Evolutionary conservation across 2,888 invertebrate species (phyloP).

Genomic region (Incurvaria masculella): DNA sequence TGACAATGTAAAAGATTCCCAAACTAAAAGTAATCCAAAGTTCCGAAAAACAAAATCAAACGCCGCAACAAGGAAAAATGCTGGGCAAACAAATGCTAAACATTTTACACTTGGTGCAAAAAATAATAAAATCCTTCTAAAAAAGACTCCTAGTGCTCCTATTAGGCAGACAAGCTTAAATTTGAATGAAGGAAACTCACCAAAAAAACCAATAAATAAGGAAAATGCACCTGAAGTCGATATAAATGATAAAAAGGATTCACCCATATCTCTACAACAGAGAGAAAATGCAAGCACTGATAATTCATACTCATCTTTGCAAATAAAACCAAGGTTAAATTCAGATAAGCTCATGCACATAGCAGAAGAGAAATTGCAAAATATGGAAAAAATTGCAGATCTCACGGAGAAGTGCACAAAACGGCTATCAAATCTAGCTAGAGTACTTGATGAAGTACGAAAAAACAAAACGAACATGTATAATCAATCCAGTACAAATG

Average conservation of each 20-base stretch:
- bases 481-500: conserved; percentile 36
- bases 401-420: conserved; percentile 47
- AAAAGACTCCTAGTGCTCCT: background rate
- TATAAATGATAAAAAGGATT: background rate
- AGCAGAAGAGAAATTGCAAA: conserved; percentile 43
- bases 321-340: background rate
- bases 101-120: background rate
- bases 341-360: conserved; percentile 30
- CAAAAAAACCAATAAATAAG: background rate
- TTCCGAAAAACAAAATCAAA: background rate
- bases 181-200: background rate
- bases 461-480: conserved; percentile 42
- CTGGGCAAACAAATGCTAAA: background rate
- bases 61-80: background rate
- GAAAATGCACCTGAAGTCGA: background rate
- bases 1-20: background rate
- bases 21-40: background rate
- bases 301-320: background rate
- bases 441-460: conserved; percentile 47
- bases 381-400: conserved; percentile 50
- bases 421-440: conserved; percentile 44
- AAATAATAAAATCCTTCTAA: background rate
- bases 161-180: background rate
- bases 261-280: no score
- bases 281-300: no score